phyloP scores from a whole-genome alignment of 2,797 vertebrate species.

The Cyclopterus lumpus region DNA sequence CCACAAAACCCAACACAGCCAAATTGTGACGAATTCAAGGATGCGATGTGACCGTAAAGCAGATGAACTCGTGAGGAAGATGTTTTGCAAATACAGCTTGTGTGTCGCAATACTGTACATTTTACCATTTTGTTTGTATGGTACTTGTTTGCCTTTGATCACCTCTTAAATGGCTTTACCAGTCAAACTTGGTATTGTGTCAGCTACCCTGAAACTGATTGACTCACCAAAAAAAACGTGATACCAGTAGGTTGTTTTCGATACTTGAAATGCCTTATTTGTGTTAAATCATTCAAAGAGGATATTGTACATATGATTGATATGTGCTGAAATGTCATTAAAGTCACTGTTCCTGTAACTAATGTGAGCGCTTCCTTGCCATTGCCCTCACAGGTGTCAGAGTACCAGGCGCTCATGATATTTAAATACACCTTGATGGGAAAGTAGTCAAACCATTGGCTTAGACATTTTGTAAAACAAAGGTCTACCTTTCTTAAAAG shows the following conservation, averaged over 20 bases:
- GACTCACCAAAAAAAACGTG: conserved; percentile 73
- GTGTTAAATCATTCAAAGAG: conserved; percentile 72
- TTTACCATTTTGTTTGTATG: conserved; percentile 66
- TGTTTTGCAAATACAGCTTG: conserved; percentile 49
- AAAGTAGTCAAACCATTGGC: not conserved
- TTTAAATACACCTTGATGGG: not conserved
- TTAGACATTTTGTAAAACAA: not conserved
- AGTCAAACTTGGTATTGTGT: conserved; percentile 44
- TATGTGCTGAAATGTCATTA: conserved; percentile 75
- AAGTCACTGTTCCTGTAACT: conserved; percentile 71
- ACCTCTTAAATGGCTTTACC: conserved; percentile 63
- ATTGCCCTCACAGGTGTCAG: not conserved
- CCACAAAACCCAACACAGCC: conserved; percentile 53
- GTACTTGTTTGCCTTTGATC: conserved; percentile 65
- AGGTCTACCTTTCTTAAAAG: not conserved
- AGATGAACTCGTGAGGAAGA: conserved; percentile 28
- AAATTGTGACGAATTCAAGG: conserved; percentile 49
- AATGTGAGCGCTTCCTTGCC: conserved; percentile 38
- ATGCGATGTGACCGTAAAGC: conserved; percentile 11
- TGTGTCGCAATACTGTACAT: conserved; percentile 65
- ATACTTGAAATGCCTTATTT: conserved; percentile 85
- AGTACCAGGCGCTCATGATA: not conserved
- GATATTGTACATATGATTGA: conserved; percentile 73
- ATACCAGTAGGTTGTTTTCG: conserved; percentile 69
- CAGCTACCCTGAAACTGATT: conserved; percentile 59